phyloP scores from a whole-genome alignment of 2,888 invertebrate species.

The Spodoptera picta region DNA sequence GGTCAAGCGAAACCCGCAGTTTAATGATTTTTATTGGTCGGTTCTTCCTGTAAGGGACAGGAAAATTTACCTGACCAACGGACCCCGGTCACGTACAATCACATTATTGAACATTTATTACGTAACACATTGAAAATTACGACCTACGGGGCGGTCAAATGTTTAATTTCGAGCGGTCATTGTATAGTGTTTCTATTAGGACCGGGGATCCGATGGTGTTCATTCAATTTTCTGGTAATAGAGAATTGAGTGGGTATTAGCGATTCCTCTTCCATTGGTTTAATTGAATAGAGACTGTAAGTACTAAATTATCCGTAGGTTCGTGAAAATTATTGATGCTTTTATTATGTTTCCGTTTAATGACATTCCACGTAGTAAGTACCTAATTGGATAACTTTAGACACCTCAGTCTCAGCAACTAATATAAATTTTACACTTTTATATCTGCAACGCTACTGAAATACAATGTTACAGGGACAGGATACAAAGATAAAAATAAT shows the following conservation, averaged over 20 bases:
- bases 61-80: slow-evolving; percentile 76
- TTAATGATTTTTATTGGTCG: slow-evolving; percentile 82
- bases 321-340: too few species aligned
- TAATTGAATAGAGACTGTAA: slow-evolving; percentile 13
- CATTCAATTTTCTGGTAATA: slow-evolving; percentile 33
- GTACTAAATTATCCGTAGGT: too few species aligned
- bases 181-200: slow-evolving; percentile 41
- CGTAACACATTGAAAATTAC: slow-evolving; percentile 75
- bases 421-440: too few species aligned
- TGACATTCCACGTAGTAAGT: too few species aligned
- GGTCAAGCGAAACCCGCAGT: slow-evolving; percentile 74
- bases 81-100: slow-evolving; percentile 69
- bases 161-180: slow-evolving; percentile 65
- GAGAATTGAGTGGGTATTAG: slow-evolving; percentile 12
- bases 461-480: too few species aligned
- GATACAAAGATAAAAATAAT: too few species aligned
- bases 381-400: too few species aligned
- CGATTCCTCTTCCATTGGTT: slow-evolving; percentile 20
- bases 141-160: slow-evolving; percentile 53
- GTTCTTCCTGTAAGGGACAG: slow-evolving; percentile 72
- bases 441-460: too few species aligned
- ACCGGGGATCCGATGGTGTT: slow-evolving; percentile 5
- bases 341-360: too few species aligned
- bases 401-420: too few species aligned
- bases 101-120: slow-evolving; percentile 80